Evolutionary conservation across 2,797 vertebrate species (phyloP), one percentile per base, ranked within the genome.

Genomic region (Chelon labrosus): DNA sequence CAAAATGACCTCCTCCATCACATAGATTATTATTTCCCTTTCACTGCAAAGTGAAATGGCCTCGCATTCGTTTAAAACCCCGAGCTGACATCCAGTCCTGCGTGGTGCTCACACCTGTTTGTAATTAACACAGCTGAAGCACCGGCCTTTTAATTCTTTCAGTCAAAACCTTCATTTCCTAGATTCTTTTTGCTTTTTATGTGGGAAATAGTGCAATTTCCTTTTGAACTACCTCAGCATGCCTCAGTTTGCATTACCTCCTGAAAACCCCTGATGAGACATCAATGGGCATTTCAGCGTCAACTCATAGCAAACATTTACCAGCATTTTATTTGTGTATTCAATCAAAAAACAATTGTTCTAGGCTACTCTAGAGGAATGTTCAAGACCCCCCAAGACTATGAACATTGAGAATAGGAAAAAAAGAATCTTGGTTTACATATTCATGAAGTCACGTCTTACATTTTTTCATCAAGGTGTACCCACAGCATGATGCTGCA

Each of bases 1-100:
- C 70, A 46, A 71, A 80, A 83, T 79, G 53, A 87, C 83, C 84
- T 91, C 75, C 69, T 85, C 88, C 79, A 65, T 83, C 81, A 84
- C 75, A 50, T 75, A 70, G 66, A 69, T 75, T 72, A 83, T 86
- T 83, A 84, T 85, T 73, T 68, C 41, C 10, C 46, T 62, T 77
- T 75, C 67, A 70, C 65, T 35, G 42, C 77, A 58, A 65, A 70
- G 53, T 75, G 63, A 77, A 20, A 79, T 73, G 76, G 65, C 81
- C 60, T 79, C 63, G 75, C 68, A 77, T 86, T 85, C 35, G 42
- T 82, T 82, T 69, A 42, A 60, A 75, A 69, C 38, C 35, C 53
- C 55, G 58, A 70, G 79, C 53, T 80, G n/a, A 16, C 57, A 58
- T 69, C 60, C 35, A 42, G 52, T 75, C 84, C 59, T 51, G 58